phyloP scores from a whole-genome alignment of 2,113 vertebrate genomes.

The Halcyon senegalensis region DNA sequence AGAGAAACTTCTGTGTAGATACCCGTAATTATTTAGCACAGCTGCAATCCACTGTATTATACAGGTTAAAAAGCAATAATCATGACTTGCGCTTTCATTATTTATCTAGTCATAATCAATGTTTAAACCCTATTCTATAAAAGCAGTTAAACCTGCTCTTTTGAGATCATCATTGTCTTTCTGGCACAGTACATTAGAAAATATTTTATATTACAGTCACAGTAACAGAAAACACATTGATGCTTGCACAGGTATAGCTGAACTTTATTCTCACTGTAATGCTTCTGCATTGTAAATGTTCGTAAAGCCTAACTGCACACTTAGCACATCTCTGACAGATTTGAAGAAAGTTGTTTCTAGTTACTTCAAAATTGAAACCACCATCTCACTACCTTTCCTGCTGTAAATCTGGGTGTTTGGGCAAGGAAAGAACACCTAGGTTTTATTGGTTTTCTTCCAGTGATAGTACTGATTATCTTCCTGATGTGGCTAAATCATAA shows the following conservation, averaged over 20 bases:
- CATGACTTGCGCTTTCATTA: background rate
- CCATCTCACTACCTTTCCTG: background rate
- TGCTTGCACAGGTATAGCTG: background rate
- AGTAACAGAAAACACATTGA: background rate
- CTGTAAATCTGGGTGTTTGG: background rate
- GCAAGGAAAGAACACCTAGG: background rate
- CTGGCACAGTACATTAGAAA: background rate
- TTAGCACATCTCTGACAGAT: background rate
- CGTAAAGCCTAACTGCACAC: background rate
- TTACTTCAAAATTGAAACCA: background rate
- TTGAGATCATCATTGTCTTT: background rate
- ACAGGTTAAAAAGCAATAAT: background rate
- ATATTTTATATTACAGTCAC: background rate
- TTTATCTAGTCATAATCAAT: background rate
- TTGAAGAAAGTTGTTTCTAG: background rate
- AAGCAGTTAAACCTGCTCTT: background rate
- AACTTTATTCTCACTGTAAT: background rate
- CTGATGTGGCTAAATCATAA: background rate
- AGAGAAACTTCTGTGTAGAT: background rate
- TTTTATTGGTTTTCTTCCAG: background rate
- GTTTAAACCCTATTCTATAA: background rate
- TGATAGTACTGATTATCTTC: background rate
- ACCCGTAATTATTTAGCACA: background rate
- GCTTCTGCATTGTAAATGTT: background rate
- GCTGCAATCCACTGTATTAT: background rate